phyloP scores from a whole-genome alignment of 2,888 invertebrate genomes.

The Polyploca ridens region DNA sequence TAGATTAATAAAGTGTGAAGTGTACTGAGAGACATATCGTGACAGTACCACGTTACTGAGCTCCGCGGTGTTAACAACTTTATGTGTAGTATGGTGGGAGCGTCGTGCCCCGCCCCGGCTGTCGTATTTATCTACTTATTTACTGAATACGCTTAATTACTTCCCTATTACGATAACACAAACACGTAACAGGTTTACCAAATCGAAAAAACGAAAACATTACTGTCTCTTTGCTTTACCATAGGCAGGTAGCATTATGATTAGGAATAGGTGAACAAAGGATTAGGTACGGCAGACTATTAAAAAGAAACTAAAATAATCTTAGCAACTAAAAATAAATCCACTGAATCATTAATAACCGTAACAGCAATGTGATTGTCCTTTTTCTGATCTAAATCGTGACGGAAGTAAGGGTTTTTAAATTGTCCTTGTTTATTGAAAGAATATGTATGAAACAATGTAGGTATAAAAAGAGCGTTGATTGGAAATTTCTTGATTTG shows the following conservation, averaged over 20 bases:
- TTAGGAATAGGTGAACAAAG: too few relatives aligned
- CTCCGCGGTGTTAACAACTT: conserved; percentile 43
- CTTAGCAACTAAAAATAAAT: too few relatives aligned
- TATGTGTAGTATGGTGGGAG: conserved; percentile 59
- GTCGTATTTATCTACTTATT: conserved; percentile 57
- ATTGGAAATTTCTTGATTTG: too few relatives aligned
- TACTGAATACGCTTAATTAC: conserved; percentile 68
- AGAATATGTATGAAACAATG: too few relatives aligned
- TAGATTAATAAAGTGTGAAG: conserved; percentile 29
- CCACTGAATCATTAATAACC: too few relatives aligned
- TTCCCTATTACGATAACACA: conserved; percentile 48
- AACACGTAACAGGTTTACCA: conserved; percentile 58
- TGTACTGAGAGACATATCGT: conserved; percentile 41
- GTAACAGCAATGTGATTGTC: too few relatives aligned
- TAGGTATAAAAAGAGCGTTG: too few relatives aligned
- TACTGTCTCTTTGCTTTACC: background rate
- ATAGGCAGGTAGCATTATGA: background rate
- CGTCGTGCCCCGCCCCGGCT: conserved; percentile 66
- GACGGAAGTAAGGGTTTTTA: too few relatives aligned
- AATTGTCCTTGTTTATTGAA: too few relatives aligned
- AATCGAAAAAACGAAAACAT: conserved; percentile 31
- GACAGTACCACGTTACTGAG: conserved; percentile 58
- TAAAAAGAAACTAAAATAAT: too few relatives aligned
- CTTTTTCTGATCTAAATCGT: too few relatives aligned
- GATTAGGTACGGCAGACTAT: too few relatives aligned